A percentile compares a stretch with the other conserved stretches of the same genome.
These are phyloP conservation scores for Drosophila repletoides DNA, from an alignment of 1,140 invertebrate genomes.

Conservation along the genomic window DNA sequence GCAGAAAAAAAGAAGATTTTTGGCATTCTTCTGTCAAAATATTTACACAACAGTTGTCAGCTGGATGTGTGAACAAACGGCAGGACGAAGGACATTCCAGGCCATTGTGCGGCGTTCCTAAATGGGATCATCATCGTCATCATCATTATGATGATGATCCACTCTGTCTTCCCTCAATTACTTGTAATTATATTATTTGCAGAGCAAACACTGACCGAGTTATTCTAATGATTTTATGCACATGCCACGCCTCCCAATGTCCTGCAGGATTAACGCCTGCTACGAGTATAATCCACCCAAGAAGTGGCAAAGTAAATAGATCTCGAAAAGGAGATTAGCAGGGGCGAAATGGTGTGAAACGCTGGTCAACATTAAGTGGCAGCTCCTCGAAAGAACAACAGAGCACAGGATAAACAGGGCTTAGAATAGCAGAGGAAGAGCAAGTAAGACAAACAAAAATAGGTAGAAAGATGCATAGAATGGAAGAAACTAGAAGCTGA, in stretches of 20 bases:
- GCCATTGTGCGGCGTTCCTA: slow-evolving; percentile 37
- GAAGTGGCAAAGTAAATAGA: slow-evolving; percentile 44
- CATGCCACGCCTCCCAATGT: slow-evolving; percentile 10
- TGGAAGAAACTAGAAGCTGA: slow-evolving; percentile 3
- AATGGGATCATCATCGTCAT: slow-evolving; percentile 37
- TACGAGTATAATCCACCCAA: neutral
- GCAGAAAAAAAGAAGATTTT: slow-evolving; percentile 43
- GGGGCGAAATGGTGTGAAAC: slow-evolving; percentile 37
- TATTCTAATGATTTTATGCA: slow-evolving; percentile 20
- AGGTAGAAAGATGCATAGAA: too few species aligned
- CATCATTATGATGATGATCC: neutral
- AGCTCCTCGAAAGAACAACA: slow-evolving; percentile 29
- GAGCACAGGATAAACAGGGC: too few species aligned
- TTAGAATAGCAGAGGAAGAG: slow-evolving; percentile 47
- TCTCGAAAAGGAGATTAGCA: slow-evolving; percentile 19
- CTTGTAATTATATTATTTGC: slow-evolving; percentile 76
- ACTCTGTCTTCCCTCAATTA: slow-evolving; percentile 47
- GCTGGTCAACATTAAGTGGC: slow-evolving; percentile 28
- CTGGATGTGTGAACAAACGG: slow-evolving; percentile 21
- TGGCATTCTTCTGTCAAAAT: slow-evolving; percentile 81
- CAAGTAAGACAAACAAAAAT: slow-evolving; percentile 34
- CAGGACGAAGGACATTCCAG: slow-evolving; percentile 49
- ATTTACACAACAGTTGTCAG: slow-evolving; percentile 78
- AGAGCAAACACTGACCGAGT: slow-evolving; percentile 44
- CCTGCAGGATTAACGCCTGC: slow-evolving; percentile 2